phyloP scores from a whole-genome alignment of 2,797 vertebrate species.

The Chelon auratus region DNA sequence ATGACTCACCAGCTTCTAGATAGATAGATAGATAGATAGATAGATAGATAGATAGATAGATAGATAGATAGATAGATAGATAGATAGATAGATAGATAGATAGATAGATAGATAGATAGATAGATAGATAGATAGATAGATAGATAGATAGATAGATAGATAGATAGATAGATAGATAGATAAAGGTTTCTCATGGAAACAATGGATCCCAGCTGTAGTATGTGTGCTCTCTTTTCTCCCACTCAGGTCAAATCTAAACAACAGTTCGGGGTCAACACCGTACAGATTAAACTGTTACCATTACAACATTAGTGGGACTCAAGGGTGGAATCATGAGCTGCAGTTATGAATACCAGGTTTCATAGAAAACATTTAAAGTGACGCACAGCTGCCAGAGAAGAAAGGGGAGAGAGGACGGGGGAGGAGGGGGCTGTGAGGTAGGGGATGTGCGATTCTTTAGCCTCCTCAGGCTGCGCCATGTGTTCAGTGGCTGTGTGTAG shows the following conservation, averaged over 20 bases:
- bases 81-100: neutral
- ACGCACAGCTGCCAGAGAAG: constrained; percentile 76
- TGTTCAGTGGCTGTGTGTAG: constrained; percentile 74
- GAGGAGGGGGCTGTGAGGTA: constrained; percentile 47
- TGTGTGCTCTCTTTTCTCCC: constrained; percentile 66
- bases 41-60: constrained; percentile 12
- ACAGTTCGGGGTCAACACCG: constrained; percentile 75
- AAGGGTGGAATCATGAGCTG: constrained; percentile 75
- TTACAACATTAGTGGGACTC: constrained; percentile 77
- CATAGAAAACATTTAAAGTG: constrained; percentile 73
- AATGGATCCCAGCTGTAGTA: constrained; percentile 74
- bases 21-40: constrained; percentile 20
- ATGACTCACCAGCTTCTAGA: constrained; percentile 58
- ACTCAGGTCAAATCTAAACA: constrained; percentile 82
- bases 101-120: neutral
- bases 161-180: constrained; percentile 25
- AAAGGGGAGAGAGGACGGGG: constrained; percentile 44
- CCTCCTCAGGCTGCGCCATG: constrained; percentile 51
- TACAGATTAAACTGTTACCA: constrained; percentile 76
- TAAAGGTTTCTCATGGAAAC: constrained; percentile 65
- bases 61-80: constrained; percentile 3
- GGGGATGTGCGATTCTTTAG: constrained; percentile 49
- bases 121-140: constrained; percentile 19
- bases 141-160: constrained; percentile 20
- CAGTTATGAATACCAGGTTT: constrained; percentile 82